Evolutionary conservation across 2,113 vertebrate genomes (phyloP), one percentile per base, ranked within the genome.

Genomic region (Panthera uncia): DNA sequence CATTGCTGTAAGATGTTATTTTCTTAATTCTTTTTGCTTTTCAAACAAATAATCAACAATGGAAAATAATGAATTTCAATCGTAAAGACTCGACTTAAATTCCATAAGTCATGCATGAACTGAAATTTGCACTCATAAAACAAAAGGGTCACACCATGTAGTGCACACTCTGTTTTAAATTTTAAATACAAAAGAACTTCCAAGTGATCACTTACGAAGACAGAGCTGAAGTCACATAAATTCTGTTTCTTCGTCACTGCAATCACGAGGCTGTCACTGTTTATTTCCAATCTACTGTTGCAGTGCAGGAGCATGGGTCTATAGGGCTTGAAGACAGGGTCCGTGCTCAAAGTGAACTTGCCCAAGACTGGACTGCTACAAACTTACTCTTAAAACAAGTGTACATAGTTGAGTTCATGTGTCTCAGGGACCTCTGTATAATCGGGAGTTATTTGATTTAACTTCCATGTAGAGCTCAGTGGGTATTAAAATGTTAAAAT

Each of bases 121-220:
- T 85, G 71, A 96, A 92, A 81, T 48, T 74, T 68, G 61, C 94
- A 66, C 57, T 82, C 86, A 50, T 57, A 71, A 93, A 90, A 45
- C 86, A 76, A 76, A 61, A 78, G 88, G 45, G 45, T 88, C 63
- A 19, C 45, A 48, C 41, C 63, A 9, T 16, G 13, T 12, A 14
- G 41, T 78, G 66, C 69, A 78, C 27, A 14, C 48, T 45, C 73
- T 50, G 38, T 91, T 96, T 87, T 71, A 84, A 90, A 86, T 19
- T 90, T 92, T 90, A 94, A 94, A 87, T 65, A 92, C 57, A 71
- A 38, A 45, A n/a, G 74, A 50, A 89, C 52, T 96, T 96, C 33
- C 76, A n/a, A n/a, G 15, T 5, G 33, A 74, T 48, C 36, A 33
- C 48, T 57, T 29, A 50, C 73, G 69, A n/a, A 50, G 93, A 80